Base-by-base conservation (phyloP, 2,797 vertebrate genomes). In the Parotocinclus haroldoi region DNA sequence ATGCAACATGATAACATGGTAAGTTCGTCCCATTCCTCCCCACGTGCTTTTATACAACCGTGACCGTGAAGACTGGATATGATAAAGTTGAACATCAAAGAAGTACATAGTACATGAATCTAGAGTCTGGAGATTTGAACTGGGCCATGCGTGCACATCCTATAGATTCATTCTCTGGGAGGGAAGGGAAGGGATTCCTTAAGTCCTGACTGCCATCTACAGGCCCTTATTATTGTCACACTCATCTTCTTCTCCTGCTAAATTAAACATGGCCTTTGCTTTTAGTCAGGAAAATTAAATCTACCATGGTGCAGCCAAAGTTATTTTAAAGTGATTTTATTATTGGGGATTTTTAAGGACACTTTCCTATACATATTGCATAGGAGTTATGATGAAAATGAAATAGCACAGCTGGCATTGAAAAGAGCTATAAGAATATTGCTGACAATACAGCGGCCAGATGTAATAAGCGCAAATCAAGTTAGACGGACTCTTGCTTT, bases 181-280 rank as follows among this genome's bases (percentile, higher is more conserved):
- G 75, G 55, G 56, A 74, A 59, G 48, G 63, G 54, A 65, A 73
- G 69, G 76, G 71, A 76, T 74, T 78, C 82, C 57, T 57, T 84
- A 81, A 86, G 85, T 91, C 88, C 82, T 87, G 87, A 85, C 87
- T 91, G 90, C 90, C 90, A 91, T 91, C 90, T 91, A 87, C 86
- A 91, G 89, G 85, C 66, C 38, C 14, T 27, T 48, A 3, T 10
- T 49, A 65, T 76, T 65, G 82, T 73, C 80, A 71, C 82, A 68
- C 5, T 62, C 65, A 71, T 49, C 63, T 51, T 76, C 60, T 78
- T 80, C 78, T 79, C 77, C 75, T 78, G 83, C 12, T 10, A 51
- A 89, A 84, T 81, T 45, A 86, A 79, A 82, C 74, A 79, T 80
- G 81, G 70, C 81, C 85, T 84, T 87, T 82, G 82, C 82, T 82